Base-by-base conservation (phyloP, 2,888 invertebrate species). In the Erpobdella octoculata region DNA sequence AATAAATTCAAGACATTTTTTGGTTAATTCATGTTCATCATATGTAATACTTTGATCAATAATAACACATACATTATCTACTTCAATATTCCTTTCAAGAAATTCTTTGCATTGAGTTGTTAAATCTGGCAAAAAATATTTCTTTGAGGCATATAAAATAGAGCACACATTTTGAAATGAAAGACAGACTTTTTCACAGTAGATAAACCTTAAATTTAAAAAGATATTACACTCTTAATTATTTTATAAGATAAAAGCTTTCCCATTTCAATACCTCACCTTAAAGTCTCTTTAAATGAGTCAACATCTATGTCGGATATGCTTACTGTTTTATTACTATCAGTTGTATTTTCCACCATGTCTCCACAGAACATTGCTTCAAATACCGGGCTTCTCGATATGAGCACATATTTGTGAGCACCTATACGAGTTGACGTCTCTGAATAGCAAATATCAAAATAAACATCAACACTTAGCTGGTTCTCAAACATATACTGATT, bases 61-160 rank as follows among this genome's bases (percentile, higher is more conserved):
- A 25, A 78, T 74, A 4, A 71, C 67, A 67, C 78, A 78, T 3
- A 89, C 89, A 67, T 88, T 89, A 28, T 86, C 85, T 2, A 86
- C 85, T 72, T 86, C 86, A 37, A 91, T 81, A 80, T 88, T 87
- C 71, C 85, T 85, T 76, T 88, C 88, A 46, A 91, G 85, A 71
- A 88, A 88, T 38, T 86, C 85, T 35, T 89, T 87, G 78, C 90
- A 90, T 72, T 88, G 85, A 74, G 87, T 86, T 2, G 89, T 88
- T 66, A 91, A 85, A 31, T 87, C 88, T 6, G 88, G 86, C 77
- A 90, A 89, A 61, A 89, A 85, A 79, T 90, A 89, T 79, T 89
- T 89, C 79, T 90, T 88, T 28, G 90, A 89, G 1, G 89, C 89
- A 75, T 89, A 88, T 36, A 91, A 86, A 0, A 91, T 87, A 53